Percentiles rank a stretch among this genome's conserved stretches.
phyloP scores from a whole-genome alignment of 2,113 vertebrate genomes.

The Proterorhinus semilunaris region DNA sequence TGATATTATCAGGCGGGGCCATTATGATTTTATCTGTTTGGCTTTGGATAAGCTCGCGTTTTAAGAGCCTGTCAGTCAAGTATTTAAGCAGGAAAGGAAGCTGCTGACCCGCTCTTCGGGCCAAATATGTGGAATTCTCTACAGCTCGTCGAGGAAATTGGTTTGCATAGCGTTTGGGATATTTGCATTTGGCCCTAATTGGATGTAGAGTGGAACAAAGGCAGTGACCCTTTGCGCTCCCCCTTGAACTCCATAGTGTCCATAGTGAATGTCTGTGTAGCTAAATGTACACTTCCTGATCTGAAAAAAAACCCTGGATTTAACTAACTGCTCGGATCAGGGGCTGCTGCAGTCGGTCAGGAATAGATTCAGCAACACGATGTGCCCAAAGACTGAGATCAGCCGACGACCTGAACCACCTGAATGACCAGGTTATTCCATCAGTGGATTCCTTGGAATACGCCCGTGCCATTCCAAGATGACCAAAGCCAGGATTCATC shows the following conservation, averaged over 20 bases:
- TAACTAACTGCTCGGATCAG: no score
- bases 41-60: constrained; percentile 3
- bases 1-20: constrained; percentile 18
- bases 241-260: background rate
- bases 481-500: no score
- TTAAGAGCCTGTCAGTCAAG: constrained; percentile 10
- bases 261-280: background rate
- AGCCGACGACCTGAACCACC: no score
- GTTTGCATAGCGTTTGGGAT: background rate
- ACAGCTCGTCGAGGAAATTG: background rate
- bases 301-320: no score
- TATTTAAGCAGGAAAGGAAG: constrained; percentile 1
- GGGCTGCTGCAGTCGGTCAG: no score
- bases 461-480: no score
- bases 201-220: background rate
- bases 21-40: constrained; percentile 22
- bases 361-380: no score
- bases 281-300: no score
- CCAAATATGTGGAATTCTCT: background rate
- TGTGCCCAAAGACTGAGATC: no score
- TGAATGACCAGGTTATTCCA: no score
- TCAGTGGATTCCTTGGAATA: no score
- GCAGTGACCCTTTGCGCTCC: background rate
- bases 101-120: background rate
- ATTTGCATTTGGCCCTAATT: background rate